A percentile compares a stretch with the other conserved stretches of the same genome.
Conservation (phyloP, 2,797 vertebrate species). For the Fundulus diaphanus region DNA sequence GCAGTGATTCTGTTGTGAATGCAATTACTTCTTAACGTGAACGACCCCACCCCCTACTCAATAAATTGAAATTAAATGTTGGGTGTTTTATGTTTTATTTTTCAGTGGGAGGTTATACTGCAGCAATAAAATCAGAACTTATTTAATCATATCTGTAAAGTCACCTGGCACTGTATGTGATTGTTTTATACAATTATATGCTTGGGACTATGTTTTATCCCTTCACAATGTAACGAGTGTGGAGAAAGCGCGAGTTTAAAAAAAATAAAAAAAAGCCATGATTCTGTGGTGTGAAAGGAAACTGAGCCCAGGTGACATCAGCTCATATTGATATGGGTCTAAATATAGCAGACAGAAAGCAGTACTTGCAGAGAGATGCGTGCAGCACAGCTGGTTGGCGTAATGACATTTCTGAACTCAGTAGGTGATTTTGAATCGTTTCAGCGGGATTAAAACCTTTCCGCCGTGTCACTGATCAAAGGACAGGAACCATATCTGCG, state of each 20-base stretch:
- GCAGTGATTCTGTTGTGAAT: background rate
- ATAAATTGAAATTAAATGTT: background rate
- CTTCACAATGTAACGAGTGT: background rate
- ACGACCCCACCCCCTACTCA: background rate
- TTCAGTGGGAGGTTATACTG: background rate
- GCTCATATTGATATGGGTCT: conserved; percentile 33
- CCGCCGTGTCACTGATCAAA: conserved; percentile 42
- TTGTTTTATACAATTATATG: background rate
- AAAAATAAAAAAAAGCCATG: background rate
- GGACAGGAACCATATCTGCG: conserved; percentile 6
- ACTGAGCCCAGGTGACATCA: conserved; percentile 30
- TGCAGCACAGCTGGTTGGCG: conserved; percentile 51
- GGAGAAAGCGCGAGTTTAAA: conserved; percentile 2
- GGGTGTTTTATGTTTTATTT: background rate
- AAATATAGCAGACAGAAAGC: conserved; percentile 45
- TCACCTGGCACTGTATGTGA: background rate
- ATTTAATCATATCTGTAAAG: background rate
- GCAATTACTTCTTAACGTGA: background rate
- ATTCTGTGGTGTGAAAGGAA: conserved; percentile 22
- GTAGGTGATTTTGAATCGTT: conserved; percentile 69
- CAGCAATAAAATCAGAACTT: background rate
- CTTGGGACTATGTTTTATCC: background rate
- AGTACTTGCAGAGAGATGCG: conserved; percentile 37
- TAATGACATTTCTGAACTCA: conserved; percentile 61
- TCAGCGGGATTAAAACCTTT: conserved; percentile 68